Evolutionary conservation across 2,113 vertebrate genomes (phyloP).

Genomic region (Morone saxatilis): DNA sequence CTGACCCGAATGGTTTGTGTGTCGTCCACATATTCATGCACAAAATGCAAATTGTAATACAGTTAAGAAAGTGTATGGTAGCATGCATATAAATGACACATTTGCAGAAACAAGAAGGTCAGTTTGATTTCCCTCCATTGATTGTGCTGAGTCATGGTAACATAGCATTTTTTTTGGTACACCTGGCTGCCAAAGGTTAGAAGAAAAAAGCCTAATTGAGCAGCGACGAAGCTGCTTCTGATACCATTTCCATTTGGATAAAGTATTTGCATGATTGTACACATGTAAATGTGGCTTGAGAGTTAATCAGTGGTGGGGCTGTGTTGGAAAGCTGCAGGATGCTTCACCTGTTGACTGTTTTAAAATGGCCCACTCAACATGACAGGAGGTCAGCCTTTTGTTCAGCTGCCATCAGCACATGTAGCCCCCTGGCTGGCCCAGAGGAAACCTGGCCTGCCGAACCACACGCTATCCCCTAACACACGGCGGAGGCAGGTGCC

Average conservation of each 20-base stretch:
- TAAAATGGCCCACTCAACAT: conserved; percentile 53
- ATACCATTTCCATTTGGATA: neutral
- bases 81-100: neutral
- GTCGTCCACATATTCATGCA: neutral
- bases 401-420: conserved; percentile 78
- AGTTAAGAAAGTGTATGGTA: no score
- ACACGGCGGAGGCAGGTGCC: conserved; percentile 68
- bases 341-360: conserved; percentile 56
- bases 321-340: conserved; percentile 49
- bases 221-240: neutral
- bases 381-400: conserved; percentile 68
- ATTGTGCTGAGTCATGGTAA: conserved; percentile 8
- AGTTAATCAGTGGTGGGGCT: conserved; percentile 23
- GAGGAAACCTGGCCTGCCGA: conserved; percentile 29
- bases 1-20: neutral
- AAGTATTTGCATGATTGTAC: neutral
- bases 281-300: conserved; percentile 16
- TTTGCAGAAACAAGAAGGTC: neutral
- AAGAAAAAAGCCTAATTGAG: neutral
- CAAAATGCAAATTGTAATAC: neutral
- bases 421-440: conserved; percentile 43
- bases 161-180: neutral
- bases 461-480: conserved; percentile 19
- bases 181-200: neutral
- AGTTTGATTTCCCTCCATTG: neutral